phyloP scores from a whole-genome alignment of 2,113 vertebrate species.

The Motacilla tschutschensis region DNA sequence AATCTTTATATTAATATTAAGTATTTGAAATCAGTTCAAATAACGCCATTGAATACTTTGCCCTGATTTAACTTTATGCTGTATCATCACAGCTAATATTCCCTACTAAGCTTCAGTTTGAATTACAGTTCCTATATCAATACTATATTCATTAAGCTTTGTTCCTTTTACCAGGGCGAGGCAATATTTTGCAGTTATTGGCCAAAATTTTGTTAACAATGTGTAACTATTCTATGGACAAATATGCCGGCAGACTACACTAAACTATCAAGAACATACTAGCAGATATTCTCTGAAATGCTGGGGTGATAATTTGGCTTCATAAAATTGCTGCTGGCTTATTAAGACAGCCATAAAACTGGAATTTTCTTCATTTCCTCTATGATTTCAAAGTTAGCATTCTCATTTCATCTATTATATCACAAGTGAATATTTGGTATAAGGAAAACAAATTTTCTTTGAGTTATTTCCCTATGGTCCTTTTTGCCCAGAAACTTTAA shows the following conservation, averaged over 20 bases:
- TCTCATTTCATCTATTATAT: background rate
- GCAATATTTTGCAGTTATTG: background rate
- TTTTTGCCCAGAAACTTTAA: background rate
- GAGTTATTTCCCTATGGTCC: rapidly evolving
- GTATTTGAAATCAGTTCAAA: background rate
- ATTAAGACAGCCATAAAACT: background rate
- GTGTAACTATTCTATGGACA: background rate
- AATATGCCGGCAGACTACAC: background rate
- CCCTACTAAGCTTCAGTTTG: background rate
- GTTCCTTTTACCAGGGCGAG: background rate
- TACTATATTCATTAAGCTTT: background rate
- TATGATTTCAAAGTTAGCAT: background rate
- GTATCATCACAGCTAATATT: background rate
- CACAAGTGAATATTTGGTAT: background rate
- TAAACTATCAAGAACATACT: background rate
- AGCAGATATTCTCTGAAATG: background rate
- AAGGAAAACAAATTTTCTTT: background rate
- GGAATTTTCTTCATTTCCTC: background rate
- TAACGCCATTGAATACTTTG: background rate
- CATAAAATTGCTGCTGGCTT: background rate
- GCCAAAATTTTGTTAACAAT: background rate
- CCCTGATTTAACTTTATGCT: background rate
- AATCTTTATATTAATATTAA: background rate
- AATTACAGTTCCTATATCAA: background rate
- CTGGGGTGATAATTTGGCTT: background rate